These are phyloP conservation scores for Siniperca obscura DNA, from an alignment of 2,797 vertebrate genomes.

Conservation along the genomic window DNA sequence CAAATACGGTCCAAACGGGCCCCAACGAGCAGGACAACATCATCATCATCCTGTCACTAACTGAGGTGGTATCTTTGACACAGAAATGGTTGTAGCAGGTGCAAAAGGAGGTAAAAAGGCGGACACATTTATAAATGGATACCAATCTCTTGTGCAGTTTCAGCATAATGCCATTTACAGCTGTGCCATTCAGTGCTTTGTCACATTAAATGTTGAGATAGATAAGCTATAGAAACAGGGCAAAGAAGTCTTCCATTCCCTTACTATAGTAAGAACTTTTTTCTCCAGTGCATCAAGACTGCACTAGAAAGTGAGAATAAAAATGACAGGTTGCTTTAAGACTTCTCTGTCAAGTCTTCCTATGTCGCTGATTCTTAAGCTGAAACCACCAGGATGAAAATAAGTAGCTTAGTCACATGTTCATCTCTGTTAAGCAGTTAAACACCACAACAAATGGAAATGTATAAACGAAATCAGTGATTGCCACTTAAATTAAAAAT, in stretches of 20 bases:
- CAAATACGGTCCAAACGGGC: conserved; percentile 30
- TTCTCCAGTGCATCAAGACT: conserved; percentile 52
- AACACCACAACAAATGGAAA: conserved; percentile 66
- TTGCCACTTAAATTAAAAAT: conserved; percentile 72
- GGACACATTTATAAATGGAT: conserved; percentile 64
- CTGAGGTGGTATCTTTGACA: conserved; percentile 51
- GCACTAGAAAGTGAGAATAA: conserved; percentile 45
- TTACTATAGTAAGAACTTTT: conserved; percentile 55
- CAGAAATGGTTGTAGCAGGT: conserved; percentile 50
- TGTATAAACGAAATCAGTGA: conserved; percentile 62
- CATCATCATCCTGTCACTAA: conserved; percentile 35
- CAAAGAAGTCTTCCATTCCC: conserved; percentile 55
- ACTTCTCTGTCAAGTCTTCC: conserved; percentile 55
- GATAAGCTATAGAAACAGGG: conserved; percentile 35
- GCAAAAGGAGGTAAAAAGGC: conserved; percentile 67
- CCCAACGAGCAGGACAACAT: conserved; percentile 46
- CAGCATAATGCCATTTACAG: conserved; percentile 60
- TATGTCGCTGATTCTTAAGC: conserved; percentile 47
- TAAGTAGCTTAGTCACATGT: conserved; percentile 69
- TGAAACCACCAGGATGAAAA: conserved; percentile 53
- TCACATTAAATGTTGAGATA: conserved; percentile 65
- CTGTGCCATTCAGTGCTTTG: conserved; percentile 74
- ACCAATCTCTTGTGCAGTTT: conserved; percentile 66
- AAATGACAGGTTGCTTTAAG: conserved; percentile 54
- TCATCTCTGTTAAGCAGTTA: conserved; percentile 45